Conservation (phyloP, 1,140 invertebrate genomes). For the Bactericera cockerelli region DNA sequence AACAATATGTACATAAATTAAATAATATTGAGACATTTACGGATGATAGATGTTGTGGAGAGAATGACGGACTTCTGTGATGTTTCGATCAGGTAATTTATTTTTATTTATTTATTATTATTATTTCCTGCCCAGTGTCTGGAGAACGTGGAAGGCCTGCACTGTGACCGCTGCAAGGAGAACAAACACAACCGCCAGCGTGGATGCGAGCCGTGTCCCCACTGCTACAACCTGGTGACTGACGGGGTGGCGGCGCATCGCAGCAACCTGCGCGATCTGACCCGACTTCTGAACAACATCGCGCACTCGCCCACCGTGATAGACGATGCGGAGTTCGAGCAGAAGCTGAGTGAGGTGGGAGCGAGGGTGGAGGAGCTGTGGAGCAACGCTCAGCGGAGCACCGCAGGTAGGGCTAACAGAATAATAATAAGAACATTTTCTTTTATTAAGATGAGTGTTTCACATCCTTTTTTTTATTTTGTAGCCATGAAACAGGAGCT, state of each 20-base stretch:
- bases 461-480: too few relatives aligned
- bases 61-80: too few relatives aligned
- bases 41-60: too few relatives aligned
- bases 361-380: conserved; percentile 51
- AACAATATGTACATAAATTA: too few relatives aligned
- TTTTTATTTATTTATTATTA: too few relatives aligned
- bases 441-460: too few relatives aligned
- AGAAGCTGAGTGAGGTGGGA: conserved; percentile 53
- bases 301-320: conserved; percentile 60
- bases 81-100: too few relatives aligned
- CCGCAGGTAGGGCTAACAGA: conserved; percentile 42
- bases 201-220: conserved; percentile 77
- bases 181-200: conserved; percentile 75
- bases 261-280: conserved; percentile 52
- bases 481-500: too few relatives aligned
- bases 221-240: conserved; percentile 86
- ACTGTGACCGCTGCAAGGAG: conserved; percentile 86
- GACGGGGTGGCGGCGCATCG: conserved; percentile 70
- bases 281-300: conserved; percentile 48
- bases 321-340: conserved; percentile 68
- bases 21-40: too few relatives aligned
- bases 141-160: conserved; percentile 74
- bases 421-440: background rate
- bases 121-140: conserved; percentile 43
- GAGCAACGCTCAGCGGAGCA: conserved; percentile 46